These are phyloP conservation scores for Corella eumyota DNA, from an alignment of 23 tunicate species.

Conservation along the genomic window DNA sequence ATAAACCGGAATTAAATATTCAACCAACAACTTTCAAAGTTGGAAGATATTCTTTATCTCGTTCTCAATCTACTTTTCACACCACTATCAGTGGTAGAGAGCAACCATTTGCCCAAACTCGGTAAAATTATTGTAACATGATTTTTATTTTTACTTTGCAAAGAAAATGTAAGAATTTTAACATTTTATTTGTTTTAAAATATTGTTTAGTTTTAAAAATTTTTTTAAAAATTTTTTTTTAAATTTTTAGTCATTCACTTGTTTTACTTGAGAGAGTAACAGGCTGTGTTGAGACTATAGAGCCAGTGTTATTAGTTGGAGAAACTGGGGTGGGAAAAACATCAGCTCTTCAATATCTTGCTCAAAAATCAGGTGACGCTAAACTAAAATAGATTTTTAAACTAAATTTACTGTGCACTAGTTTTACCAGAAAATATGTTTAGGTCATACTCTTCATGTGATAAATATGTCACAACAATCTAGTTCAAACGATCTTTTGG, in stretches of 20 bases:
- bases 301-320: conserved; percentile 85
- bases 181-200: background rate
- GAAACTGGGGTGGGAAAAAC: conserved; percentile 98
- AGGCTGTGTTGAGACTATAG: conserved; percentile 45
- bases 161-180: too few species aligned
- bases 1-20: conserved; percentile 41
- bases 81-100: background rate
- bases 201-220: background rate
- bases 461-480: conserved; percentile 97
- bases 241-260: conserved; percentile 28
- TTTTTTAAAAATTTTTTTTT: background rate
- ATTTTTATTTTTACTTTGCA: too few species aligned
- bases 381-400: background rate
- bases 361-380: conserved; percentile 60
- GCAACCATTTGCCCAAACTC: conserved; percentile 62
- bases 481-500: conserved; percentile 67
- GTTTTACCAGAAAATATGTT: background rate
- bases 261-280: conserved; percentile 61
- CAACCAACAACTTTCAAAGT: conserved; percentile 8
- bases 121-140: conserved; percentile 7
- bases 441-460: conserved; percentile 75
- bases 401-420: background rate
- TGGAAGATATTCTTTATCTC: conserved; percentile 17
- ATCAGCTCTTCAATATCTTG: conserved; percentile 74
- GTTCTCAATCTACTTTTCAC: background rate